Evolutionary conservation across 2,888 invertebrate genomes (phyloP).

Genomic region (Mesorhabditis spiculigera): DNA sequence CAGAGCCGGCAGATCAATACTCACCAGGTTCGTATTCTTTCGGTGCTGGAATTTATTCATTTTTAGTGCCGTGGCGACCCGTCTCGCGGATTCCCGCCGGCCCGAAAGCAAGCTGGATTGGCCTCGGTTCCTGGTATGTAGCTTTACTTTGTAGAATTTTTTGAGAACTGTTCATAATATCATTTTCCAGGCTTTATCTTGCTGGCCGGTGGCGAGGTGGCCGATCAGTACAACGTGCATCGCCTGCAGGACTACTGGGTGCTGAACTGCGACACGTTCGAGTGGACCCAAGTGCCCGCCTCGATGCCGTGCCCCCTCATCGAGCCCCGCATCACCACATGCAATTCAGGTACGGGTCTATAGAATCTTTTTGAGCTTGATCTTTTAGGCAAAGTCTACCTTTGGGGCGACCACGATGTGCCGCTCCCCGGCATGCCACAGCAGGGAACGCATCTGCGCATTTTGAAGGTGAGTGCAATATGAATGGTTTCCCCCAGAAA

Average conservation of each 20-base stretch:
- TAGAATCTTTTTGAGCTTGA: background rate
- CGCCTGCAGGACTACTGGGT: constrained; percentile 55
- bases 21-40: constrained; percentile 25
- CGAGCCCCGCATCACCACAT: constrained; percentile 53
- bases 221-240: constrained; percentile 43
- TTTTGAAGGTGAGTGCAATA: constrained; percentile 36
- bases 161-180: background rate
- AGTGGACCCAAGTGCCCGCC: constrained; percentile 53
- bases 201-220: constrained; percentile 54
- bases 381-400: constrained; percentile 46
- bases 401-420: constrained; percentile 57
- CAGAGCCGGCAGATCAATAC: constrained; percentile 41
- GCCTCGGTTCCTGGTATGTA: constrained; percentile 44
- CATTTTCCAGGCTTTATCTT: constrained; percentile 47
- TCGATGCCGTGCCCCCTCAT: constrained; percentile 55
- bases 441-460: constrained; percentile 52
- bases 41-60: background rate
- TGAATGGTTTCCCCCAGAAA: background rate
- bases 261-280: constrained; percentile 49
- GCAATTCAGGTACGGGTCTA: constrained; percentile 37
- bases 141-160: background rate
- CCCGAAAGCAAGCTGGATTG: constrained; percentile 52
- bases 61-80: constrained; percentile 16
- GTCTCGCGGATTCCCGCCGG: constrained; percentile 49
- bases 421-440: constrained; percentile 56